phyloP scores from a whole-genome alignment of 2,113 vertebrate genomes.

The Columba livia region DNA sequence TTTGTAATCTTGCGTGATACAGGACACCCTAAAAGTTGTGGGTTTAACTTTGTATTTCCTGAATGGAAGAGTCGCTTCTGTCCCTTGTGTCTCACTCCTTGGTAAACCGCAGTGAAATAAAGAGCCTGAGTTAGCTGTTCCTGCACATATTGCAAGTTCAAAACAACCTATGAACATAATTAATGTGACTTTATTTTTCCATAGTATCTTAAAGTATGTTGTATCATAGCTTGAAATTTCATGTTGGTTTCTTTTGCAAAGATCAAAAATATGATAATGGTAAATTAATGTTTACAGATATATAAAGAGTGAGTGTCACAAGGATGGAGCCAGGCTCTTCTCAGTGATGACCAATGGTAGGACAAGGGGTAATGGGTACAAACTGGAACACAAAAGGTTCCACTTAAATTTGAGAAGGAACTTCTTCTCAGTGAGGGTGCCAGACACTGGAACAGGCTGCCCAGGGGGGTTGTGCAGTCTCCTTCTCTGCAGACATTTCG shows the following conservation, averaged over 20 bases:
- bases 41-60: not conserved
- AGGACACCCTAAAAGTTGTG: not conserved
- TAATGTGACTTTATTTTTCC: conserved; percentile 7
- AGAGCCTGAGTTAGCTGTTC: not conserved
- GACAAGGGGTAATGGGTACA: too few species aligned
- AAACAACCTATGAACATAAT: not conserved
- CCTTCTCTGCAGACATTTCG: too few species aligned
- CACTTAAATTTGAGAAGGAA: too few species aligned
- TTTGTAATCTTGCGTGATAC: not conserved
- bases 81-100: not conserved
- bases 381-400: too few species aligned
- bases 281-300: not conserved
- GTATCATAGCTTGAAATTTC: not conserved
- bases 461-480: too few species aligned
- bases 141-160: not conserved
- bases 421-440: too few species aligned
- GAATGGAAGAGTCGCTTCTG: not conserved
- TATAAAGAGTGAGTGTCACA: too few species aligned
- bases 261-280: not conserved
- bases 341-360: too few species aligned
- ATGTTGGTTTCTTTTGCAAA: not conserved
- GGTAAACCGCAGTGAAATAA: not conserved
- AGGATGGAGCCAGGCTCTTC: too few species aligned
- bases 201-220: not conserved
- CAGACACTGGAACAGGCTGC: too few species aligned